These are phyloP conservation scores for Plagodis dolabraria DNA, from an alignment of 2,888 invertebrate species.

Conservation along the genomic window DNA sequence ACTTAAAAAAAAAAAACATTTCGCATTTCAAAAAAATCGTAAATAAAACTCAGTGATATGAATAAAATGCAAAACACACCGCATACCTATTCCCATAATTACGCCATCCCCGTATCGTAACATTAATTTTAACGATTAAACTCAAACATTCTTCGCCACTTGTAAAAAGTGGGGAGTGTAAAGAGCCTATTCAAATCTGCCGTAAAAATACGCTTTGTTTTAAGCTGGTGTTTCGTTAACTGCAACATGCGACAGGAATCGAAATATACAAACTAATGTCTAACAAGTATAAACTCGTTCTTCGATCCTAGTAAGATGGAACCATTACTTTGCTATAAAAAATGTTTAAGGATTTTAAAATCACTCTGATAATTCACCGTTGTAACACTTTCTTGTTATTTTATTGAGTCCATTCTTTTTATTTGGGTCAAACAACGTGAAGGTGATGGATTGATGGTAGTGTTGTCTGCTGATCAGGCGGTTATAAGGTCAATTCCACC, in stretches of 20 bases:
- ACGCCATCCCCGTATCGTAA: conserved; percentile 57
- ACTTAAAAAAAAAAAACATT: too few relatives aligned
- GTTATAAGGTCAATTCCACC: too few relatives aligned
- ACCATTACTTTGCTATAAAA: too few relatives aligned
- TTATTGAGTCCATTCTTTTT: too few relatives aligned
- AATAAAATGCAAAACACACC: conserved; percentile 29
- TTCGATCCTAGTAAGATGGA: too few relatives aligned
- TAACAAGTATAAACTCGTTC: too few relatives aligned
- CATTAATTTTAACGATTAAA: conserved; percentile 81
- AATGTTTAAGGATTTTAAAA: too few relatives aligned
- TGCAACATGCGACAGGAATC: not conserved
- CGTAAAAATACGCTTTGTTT: conserved; percentile 54
- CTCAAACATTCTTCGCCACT: conserved; percentile 60
- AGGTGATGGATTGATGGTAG: too few relatives aligned
- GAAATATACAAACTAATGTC: not conserved
- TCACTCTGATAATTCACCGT: too few relatives aligned
- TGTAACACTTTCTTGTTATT: too few relatives aligned
- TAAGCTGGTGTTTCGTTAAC: conserved; percentile 4
- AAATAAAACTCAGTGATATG: conserved; percentile 3
- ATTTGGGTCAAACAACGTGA: too few relatives aligned
- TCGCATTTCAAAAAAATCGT: not conserved
- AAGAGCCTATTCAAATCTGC: conserved; percentile 64
- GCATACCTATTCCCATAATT: conserved; percentile 30
- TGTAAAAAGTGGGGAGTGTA: conserved; percentile 43
- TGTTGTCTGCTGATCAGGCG: too few relatives aligned